These are phyloP conservation scores for Heliothis virescens DNA, from an alignment of 1,140 invertebrate genomes.

Conservation along the genomic window DNA sequence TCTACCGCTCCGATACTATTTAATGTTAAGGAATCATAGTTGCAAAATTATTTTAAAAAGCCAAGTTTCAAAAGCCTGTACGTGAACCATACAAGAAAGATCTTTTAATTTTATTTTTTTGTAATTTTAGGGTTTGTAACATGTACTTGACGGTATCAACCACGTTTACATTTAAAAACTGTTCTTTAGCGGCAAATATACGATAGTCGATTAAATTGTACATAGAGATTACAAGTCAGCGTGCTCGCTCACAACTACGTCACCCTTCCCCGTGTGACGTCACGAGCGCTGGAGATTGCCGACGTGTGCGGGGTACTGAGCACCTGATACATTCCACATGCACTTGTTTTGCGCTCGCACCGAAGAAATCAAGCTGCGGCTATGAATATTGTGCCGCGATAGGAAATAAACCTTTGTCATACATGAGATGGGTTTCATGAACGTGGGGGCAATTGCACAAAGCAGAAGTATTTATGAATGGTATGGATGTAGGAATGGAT, in stretches of 20 bases:
- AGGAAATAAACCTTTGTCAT: background rate
- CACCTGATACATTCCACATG: constrained; percentile 26
- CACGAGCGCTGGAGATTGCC: background rate
- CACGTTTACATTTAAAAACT: no score
- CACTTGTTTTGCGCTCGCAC: background rate
- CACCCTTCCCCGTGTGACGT: background rate
- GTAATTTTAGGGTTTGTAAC: no score
- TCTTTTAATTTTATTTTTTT: no score
- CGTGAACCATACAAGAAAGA: no score
- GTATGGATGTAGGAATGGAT: background rate
- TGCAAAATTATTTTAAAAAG: background rate
- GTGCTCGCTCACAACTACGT: no score
- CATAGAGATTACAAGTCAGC: no score
- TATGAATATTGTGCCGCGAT: background rate
- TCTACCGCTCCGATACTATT: background rate
- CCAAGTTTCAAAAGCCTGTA: no score
- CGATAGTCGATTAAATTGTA: no score
- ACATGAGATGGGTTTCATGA: background rate
- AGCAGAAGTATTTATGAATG: background rate
- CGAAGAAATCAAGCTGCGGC: background rate
- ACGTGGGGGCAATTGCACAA: background rate
- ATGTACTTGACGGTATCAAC: no score
- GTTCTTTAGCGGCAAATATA: no score
- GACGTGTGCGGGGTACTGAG: constrained; percentile 4
- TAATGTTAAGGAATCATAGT: constrained; percentile 3